These are phyloP conservation scores for Larimichthys crocea DNA, from an alignment of 2,113 vertebrate genomes.

Conservation along the genomic window DNA sequence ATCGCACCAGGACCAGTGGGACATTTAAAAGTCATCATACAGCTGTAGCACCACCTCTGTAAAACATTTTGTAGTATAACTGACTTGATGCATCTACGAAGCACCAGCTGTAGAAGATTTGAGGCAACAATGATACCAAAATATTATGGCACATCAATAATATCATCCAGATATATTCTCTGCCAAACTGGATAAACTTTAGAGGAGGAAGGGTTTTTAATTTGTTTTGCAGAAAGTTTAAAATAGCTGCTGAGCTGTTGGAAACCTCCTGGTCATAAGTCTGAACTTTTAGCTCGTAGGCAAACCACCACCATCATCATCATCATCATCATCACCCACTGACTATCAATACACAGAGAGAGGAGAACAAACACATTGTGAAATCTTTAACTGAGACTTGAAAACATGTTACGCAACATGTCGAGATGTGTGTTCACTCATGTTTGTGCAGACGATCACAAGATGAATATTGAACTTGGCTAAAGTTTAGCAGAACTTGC, in stretches of 20 bases:
- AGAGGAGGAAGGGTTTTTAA: neutral
- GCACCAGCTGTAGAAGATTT: neutral
- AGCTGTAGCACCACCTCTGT: neutral
- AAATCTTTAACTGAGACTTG: neutral
- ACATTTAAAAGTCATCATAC: neutral
- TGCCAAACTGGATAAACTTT: neutral
- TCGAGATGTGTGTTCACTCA: neutral
- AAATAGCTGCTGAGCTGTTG: neutral
- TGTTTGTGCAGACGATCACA: neutral
- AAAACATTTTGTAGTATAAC: neutral
- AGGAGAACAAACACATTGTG: neutral
- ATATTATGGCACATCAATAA: neutral
- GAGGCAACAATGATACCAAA: neutral
- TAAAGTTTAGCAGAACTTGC: neutral
- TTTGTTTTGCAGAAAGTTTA: neutral
- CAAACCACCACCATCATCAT: neutral
- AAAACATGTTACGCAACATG: neutral
- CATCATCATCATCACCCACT: too few species aligned
- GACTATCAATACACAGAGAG: neutral
- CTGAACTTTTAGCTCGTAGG: neutral
- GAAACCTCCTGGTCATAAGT: slow-evolving; percentile 24
- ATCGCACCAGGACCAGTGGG: too few species aligned
- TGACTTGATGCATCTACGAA: neutral
- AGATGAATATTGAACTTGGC: neutral
- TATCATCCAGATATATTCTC: neutral